Conservation (phyloP, 2,888 invertebrate genomes). For the Drosophila planitibia region DNA sequence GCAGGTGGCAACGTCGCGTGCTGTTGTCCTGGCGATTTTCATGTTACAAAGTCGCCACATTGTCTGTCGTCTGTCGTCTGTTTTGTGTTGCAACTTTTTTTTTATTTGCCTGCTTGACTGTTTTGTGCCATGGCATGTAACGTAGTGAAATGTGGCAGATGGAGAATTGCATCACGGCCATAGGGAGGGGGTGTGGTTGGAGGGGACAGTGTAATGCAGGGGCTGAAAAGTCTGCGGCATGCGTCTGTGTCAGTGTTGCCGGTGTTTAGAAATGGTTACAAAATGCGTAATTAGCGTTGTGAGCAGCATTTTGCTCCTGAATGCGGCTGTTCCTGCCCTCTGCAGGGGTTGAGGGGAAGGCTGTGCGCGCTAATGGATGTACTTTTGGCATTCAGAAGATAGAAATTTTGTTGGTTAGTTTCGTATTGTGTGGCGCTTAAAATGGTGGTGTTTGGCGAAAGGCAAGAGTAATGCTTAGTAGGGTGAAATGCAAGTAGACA, state of each 20-base stretch:
- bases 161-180: background rate
- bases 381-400: conserved; percentile 28
- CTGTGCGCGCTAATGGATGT: conserved; percentile 49
- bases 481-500: background rate
- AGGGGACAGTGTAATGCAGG: background rate
- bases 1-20: conserved; percentile 63
- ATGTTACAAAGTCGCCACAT: conserved; percentile 77
- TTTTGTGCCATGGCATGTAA: conserved; percentile 30
- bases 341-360: background rate
- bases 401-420: conserved; percentile 28
- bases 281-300: conserved; percentile 79
- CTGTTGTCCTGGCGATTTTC: conserved; percentile 78
- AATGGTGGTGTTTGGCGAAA: background rate
- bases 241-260: conserved; percentile 38
- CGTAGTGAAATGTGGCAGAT: conserved; percentile 16
- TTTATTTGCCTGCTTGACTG: conserved; percentile 40
- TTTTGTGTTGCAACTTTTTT: conserved; percentile 55
- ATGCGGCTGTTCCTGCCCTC: conserved; percentile 1
- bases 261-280: conserved; percentile 74
- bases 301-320: conserved; percentile 53
- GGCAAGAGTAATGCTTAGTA: background rate
- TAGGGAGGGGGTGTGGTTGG: background rate
- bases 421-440: conserved; percentile 9
- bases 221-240: conserved; percentile 30
- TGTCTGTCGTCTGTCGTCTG: conserved; percentile 73